These are phyloP conservation scores for Triplophysa tibetana DNA, from an alignment of 2,113 vertebrate species.

Conservation along the genomic window DNA sequence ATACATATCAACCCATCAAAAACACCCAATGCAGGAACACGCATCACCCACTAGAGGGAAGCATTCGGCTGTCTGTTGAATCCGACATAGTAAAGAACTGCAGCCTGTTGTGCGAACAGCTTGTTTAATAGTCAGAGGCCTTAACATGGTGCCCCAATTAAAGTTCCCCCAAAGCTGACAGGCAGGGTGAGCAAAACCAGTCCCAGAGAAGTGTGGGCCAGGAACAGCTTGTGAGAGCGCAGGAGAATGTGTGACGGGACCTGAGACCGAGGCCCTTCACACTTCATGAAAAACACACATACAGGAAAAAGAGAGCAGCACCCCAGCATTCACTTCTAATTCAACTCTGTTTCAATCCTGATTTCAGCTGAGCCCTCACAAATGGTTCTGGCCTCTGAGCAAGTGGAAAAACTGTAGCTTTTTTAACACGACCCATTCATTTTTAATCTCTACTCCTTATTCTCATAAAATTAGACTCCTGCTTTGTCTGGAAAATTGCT, in stretches of 20 bases:
- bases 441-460: conserved; percentile 5
- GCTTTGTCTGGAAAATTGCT: conserved; percentile 2
- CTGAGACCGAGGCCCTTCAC: conserved; percentile 23
- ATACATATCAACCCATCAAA: not conserved
- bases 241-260: not conserved
- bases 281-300: not conserved
- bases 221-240: conserved; percentile 23
- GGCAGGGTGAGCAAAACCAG: conserved; percentile 43
- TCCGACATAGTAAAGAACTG: not conserved
- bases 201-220: conserved; percentile 35
- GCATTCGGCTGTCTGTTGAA: not conserved
- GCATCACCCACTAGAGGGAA: conserved; percentile 63
- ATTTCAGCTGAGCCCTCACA: not conserved
- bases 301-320: not conserved
- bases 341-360: not conserved
- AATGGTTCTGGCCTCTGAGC: conserved; percentile 6
- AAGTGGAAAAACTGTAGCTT: conserved; percentile 15
- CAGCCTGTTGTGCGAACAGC: not conserved
- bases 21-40: conserved; percentile 19
- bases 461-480: not conserved
- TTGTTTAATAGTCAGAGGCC: conserved; percentile 27
- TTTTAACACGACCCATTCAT: conserved; percentile 14
- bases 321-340: not conserved
- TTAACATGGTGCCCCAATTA: conserved; percentile 39
- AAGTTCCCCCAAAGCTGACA: conserved; percentile 47